Base-by-base conservation (phyloP, 1,140 invertebrate species). In the Drosophila sulfurigaster region DNA sequence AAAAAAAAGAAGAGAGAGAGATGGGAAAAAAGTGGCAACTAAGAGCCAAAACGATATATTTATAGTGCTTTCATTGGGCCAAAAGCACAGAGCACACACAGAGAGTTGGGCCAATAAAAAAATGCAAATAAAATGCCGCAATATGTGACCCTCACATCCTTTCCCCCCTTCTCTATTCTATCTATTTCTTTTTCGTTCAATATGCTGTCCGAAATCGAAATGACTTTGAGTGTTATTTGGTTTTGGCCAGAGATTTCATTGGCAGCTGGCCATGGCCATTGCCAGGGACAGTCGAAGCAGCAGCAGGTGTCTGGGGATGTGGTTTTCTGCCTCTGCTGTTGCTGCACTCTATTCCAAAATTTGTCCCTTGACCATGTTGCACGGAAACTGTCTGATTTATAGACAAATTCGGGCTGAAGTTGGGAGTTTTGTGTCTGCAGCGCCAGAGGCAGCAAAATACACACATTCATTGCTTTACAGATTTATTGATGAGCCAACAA, bases 191-290 rank as follows among this genome's bases (percentile, higher is more conserved):
- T 7, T 28, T 8, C 3, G 11, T 15, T 15, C 35, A 25, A 28
- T 52, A 25, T 65, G 30, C 71, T 79, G 65, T 81, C 74, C 67
- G 72, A 88, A 88, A 81, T 71, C 82, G 82, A 81, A 87, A 87
- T 87, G 83, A 89, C 78, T 89, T 88, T 89, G 81, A 85, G 80
- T 89, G 78, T 85, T 88, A 85, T 88, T 88, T 88, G 83, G 62
- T 81, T 25, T 80, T 69, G 71, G 85, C 85, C 83, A 89, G 78
- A 72, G 69, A 88, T 89, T 88, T 81, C 81, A 89, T 88, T 88
- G 83, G 83, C 83, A 89, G 67, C 80, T 82, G 74, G 77, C 51
- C 51, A 52, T 41, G 28, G 41, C 43, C 82, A 80, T 28, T 45
- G 75, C 38, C 67, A 60, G 52, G 59, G 65, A 46, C 63, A 62